These are phyloP conservation scores for Patella ulyssiponensis DNA, from an alignment of 2,888 invertebrate genomes.

Conservation along the genomic window DNA sequence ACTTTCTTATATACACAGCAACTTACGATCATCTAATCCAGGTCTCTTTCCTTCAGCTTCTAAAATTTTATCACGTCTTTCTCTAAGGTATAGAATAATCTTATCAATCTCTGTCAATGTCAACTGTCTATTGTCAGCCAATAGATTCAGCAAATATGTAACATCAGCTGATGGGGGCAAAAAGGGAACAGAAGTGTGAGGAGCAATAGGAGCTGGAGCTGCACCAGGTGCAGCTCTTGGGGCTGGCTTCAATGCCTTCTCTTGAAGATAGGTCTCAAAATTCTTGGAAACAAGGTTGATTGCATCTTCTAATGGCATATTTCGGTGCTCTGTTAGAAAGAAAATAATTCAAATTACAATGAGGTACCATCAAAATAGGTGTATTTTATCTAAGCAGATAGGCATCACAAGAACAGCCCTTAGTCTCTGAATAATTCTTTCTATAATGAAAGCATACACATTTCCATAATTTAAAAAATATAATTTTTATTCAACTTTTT, in stretches of 20 bases:
- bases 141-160: conserved; percentile 79
- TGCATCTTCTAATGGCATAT: conserved; percentile 95
- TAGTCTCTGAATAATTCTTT: too few relatives aligned
- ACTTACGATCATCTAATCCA: conserved; percentile 39
- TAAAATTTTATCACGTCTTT: conserved; percentile 76
- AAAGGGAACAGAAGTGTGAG: conserved; percentile 40
- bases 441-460: too few relatives aligned
- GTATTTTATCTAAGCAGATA: too few relatives aligned
- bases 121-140: conserved; percentile 82
- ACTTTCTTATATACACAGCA: background rate
- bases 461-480: too few relatives aligned
- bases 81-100: conserved; percentile 77
- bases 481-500: too few relatives aligned
- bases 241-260: conserved; percentile 57
- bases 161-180: conserved; percentile 46
- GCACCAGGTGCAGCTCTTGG: conserved; percentile 31
- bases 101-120: conserved; percentile 57
- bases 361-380: too few relatives aligned
- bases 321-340: conserved; percentile 84
- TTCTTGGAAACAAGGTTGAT: conserved; percentile 80
- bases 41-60: conserved; percentile 21
- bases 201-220: conserved; percentile 35
- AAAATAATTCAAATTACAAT: too few relatives aligned
- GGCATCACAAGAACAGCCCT: too few relatives aligned
- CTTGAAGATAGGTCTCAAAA: conserved; percentile 70